Base-by-base conservation (phyloP, 2,888 invertebrate genomes). In the Habrosyne pyritoides region DNA sequence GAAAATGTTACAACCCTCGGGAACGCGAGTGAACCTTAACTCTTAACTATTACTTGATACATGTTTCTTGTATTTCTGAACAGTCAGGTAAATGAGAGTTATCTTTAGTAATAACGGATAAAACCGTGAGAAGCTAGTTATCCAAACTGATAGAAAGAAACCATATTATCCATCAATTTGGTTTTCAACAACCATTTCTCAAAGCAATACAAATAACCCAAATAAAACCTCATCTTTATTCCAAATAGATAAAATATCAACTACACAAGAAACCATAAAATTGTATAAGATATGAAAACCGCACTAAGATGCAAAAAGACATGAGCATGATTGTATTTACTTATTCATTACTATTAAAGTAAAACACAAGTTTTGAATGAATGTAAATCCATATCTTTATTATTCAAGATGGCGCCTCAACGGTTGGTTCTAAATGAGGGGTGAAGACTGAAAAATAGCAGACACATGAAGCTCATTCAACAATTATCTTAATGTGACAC, bases 381-480 rank as follows among this genome's bases (percentile, higher is more conserved):
- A 18, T 36, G 14, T 42, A 42, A 42, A 42, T 42, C 12, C 42
- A 7, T 42, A 6, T 7, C 1, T 42, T 42, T 42, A 42, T 42
- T 8, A 18, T 7, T 8, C 18, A 18, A 4, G 8, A 42, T 36
- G 14, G 14, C 42, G 8, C 42, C 12, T 14, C 18, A 42, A 42
- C 18, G 18, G 18, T 18, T n/a, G 14, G 42, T 1, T 42, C 8
- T 42, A 42, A 42, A 42, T 18, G 42, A 42, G 12, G 42, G 42
- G 42, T 42, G 42, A 42, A 42, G 42, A 42, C 42, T 42, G 42
- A 42, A 42, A 42, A 18, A 42, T 42, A 42, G 42, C 42, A 42
- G 42, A 12, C 18, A 42, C 18, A 7, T 42, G 42, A 42, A 18
- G 18, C 1, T 42, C 42, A 42, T 42, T 42, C 42, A 42, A 42